These are phyloP conservation scores for Fragum whitleyi DNA, from an alignment of 2,888 invertebrate species.

Conservation along the genomic window DNA sequence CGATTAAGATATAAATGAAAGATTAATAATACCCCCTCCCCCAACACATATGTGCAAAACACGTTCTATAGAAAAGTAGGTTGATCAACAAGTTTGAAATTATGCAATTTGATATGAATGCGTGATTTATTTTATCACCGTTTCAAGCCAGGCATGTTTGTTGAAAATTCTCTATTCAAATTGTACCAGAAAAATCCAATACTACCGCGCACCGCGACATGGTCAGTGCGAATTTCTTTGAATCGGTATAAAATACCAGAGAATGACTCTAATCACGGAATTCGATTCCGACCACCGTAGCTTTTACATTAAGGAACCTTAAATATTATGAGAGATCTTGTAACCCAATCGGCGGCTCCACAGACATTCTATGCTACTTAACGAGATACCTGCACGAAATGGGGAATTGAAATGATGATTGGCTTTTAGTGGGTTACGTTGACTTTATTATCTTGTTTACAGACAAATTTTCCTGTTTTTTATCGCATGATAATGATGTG, in stretches of 20 bases:
- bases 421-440: not conserved
- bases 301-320: not conserved
- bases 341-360: not conserved
- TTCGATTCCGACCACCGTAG: not conserved
- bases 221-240: not conserved
- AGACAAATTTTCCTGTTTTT: not conserved
- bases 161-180: too few relatives aligned
- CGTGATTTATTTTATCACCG: too few relatives aligned
- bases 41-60: too few relatives aligned
- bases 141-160: too few relatives aligned
- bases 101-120: too few relatives aligned
- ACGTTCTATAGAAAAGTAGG: too few relatives aligned
- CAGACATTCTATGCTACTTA: not conserved
- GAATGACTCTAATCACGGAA: not conserved
- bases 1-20: too few relatives aligned
- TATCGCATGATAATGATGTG: not conserved
- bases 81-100: too few relatives aligned
- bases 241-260: not conserved
- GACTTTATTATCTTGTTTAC: slow-evolving; percentile 2
- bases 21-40: too few relatives aligned
- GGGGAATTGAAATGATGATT: not conserved
- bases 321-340: not conserved
- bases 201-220: not conserved
- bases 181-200: not conserved
- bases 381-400: not conserved